Percentiles rank a stretch among this genome's conserved stretches.
Conservation (phyloP, 2,888 invertebrate genomes). For the Drosophila gaucha region DNA sequence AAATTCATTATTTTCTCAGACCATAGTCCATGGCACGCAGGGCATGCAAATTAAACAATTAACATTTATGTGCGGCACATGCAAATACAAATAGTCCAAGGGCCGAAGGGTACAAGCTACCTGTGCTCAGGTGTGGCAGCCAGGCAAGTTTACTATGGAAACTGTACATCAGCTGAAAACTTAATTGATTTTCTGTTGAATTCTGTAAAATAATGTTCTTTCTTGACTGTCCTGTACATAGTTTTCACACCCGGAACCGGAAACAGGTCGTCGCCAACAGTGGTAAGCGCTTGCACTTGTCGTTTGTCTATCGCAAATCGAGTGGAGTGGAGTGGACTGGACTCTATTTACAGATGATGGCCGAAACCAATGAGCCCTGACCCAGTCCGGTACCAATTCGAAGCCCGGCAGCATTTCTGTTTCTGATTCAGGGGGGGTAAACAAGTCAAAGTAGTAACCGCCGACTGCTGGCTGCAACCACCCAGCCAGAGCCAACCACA, state of each 20-base stretch:
- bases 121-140: conserved; percentile 7
- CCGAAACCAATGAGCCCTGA: conserved; percentile 72
- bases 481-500: conserved; percentile 55
- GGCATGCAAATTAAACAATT: conserved; percentile 67
- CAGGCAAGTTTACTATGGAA: background rate
- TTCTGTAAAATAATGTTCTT: background rate
- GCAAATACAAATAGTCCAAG: conserved; percentile 15
- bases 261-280: conserved; percentile 29
- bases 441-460: conserved; percentile 73
- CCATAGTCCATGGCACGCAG: conserved; percentile 2
- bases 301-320: conserved; percentile 56
- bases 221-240: conserved; percentile 7
- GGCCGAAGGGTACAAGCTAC: conserved; percentile 11
- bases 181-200: conserved; percentile 9
- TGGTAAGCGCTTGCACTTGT: conserved; percentile 50
- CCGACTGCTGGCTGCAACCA: conserved; percentile 52
- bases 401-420: conserved; percentile 19
- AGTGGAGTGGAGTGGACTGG: conserved; percentile 26
- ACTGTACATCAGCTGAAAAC: background rate
- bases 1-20: conserved; percentile 46
- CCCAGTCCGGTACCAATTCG: conserved; percentile 5
- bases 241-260: conserved; percentile 43
- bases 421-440: conserved; percentile 39
- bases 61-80: conserved; percentile 26
- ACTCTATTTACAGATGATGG: conserved; percentile 65